Evolutionary conservation across 2,113 vertebrate species (phyloP).

Genomic region (Rhynchomys soricoides): DNA sequence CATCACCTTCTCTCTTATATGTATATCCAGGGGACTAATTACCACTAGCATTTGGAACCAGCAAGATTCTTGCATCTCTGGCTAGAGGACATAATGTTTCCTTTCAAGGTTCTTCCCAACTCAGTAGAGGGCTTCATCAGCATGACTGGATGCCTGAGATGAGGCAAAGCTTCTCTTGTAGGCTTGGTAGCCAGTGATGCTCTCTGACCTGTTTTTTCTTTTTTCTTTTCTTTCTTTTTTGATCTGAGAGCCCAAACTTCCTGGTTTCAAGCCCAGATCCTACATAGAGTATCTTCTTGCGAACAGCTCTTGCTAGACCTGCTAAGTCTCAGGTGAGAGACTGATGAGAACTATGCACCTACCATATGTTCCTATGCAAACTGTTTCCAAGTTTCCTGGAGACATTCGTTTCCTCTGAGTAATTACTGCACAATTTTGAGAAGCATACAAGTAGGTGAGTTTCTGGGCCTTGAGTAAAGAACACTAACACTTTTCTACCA

Average conservation of each 20-base stretch:
- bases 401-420: constrained; percentile 21
- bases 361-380: not conserved
- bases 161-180: not conserved
- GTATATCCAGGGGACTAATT: not conserved
- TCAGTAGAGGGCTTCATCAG: not conserved
- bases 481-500: not conserved
- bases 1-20: too few species aligned
- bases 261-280: not conserved
- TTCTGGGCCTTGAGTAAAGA: not conserved
- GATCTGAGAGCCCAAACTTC: not conserved
- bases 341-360: not conserved
- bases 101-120: not conserved
- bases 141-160: not conserved
- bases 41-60: not conserved
- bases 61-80: not conserved
- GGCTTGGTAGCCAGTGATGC: not conserved
- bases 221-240: not conserved
- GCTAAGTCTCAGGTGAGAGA: not conserved
- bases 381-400: not conserved
- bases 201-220: not conserved
- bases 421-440: not conserved
- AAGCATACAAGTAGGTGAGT: not conserved
- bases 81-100: not conserved
- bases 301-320: not conserved
- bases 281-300: not conserved